These are phyloP conservation scores for Phalloptychus januarius DNA, from an alignment of 2,797 vertebrate species.

Conservation along the genomic window DNA sequence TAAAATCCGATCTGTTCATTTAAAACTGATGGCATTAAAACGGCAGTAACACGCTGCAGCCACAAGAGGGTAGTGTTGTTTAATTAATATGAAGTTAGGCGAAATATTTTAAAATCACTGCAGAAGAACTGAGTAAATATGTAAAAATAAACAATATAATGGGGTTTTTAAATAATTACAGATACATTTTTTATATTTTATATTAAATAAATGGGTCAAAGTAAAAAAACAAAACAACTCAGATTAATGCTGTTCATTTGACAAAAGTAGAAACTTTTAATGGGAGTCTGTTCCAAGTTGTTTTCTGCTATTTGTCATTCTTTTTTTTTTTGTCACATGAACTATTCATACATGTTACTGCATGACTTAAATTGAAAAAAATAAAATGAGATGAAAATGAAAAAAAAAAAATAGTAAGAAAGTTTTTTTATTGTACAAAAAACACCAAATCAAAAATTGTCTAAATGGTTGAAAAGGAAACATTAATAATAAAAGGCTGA, in stretches of 20 bases:
- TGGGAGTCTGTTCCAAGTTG: too few relatives aligned
- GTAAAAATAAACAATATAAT: neutral
- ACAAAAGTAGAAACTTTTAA: neutral
- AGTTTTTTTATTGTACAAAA: too few relatives aligned
- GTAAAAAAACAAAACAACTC: neutral
- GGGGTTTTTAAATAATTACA: neutral
- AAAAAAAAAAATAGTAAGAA: too few relatives aligned
- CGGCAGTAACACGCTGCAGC: constrained; percentile 4
- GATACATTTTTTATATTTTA: neutral
- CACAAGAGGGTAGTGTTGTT: constrained; percentile 33
- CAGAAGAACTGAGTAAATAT: neutral
- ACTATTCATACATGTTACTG: too few relatives aligned
- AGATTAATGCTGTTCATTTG: neutral
- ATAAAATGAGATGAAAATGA: too few relatives aligned
- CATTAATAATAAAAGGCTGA: too few relatives aligned
- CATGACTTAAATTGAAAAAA: too few relatives aligned
- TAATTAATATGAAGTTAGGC: neutral
- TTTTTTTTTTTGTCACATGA: too few relatives aligned
- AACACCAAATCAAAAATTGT: neutral
- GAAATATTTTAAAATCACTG: neutral
- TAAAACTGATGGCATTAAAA: too few relatives aligned
- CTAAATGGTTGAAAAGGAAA: neutral
- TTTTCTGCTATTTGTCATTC: too few relatives aligned
- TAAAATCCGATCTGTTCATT: too few relatives aligned
- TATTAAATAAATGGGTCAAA: neutral